Evolutionary conservation across 2,113 vertebrate genomes (phyloP), one percentile per base, ranked within the genome.

Genomic region (Melanostigma gelatinosum): DNA sequence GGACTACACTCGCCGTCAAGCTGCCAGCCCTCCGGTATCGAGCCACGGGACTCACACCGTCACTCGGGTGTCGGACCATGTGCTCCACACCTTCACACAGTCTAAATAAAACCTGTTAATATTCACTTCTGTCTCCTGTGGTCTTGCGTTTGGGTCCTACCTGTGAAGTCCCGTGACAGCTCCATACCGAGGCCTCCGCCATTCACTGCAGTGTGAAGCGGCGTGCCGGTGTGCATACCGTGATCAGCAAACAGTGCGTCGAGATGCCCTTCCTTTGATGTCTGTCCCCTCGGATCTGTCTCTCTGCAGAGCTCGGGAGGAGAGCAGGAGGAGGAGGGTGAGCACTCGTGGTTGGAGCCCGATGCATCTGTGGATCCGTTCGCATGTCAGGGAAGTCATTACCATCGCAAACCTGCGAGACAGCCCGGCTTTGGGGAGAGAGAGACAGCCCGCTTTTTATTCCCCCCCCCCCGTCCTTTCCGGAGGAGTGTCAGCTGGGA

Each of bases 241-340:
- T 36, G 18, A 84, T 88, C 73, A 73, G 79, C 79, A 92, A 89
- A 83, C 85, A 87, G 72, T 24, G 80, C 22, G 20, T 54, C 76
- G 75, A 83, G 78, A 72, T 38, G 65, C 18, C n/a, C 20, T 82
- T 27, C 46, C 77, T 87, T 89, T 87, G 81, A 90, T 92, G 82
- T 72, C 61, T 75, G 75, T 76, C 79, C 85, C 65, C 64, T 75
- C 34, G 36, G 55, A 64, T 61, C 60, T 76, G 38, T 50, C 50
- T 91, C 73, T 54, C 42, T 36, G 71, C 81, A 76, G 63, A 36
- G 46, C 85, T 89, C 70, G 55, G 58, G 61, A 69, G 42, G 42
- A 71, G 66, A 82, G 52, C 67, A 77, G 24, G 66, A 77, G 68
- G 83, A 85, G 60, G 73, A 77, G 34, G 65, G 83, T 29, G 32